Evolutionary conservation across 1,140 invertebrate species (phyloP), one percentile per base, ranked within the genome.

Genomic region (Drosophila truncata): DNA sequence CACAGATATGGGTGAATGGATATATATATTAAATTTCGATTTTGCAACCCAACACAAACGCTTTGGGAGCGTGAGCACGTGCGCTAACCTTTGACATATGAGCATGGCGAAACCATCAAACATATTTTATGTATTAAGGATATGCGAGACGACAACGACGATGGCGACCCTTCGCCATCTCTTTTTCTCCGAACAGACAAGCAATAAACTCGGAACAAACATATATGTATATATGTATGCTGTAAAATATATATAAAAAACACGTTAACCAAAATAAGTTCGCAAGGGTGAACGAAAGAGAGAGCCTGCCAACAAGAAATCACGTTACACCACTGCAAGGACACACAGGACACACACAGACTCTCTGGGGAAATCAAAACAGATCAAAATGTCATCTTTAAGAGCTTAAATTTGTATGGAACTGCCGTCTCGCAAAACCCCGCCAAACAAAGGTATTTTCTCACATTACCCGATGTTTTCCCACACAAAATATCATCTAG

Each of bases 341-440:
- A 76, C 76, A 62, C 44, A 60, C 13, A 61, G 74, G 49, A 76
- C 76, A 62, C 44, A 49, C n/a, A 55, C 6, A 46, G 20, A 41
- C 39, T 49, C 44, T 78, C 88, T 70, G 65, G 84, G 88, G 88
- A 91, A 91, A 91, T 91, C 88, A 91, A 91, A 91, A 85, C 90
- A 91, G 88, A 88, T 88, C 88, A 91, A 91, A 91, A 91, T 91
- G 88, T 85, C 88, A 91, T 91, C 88, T 91, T 91, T 91, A 91
- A 91, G 88, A 88, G 88, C 88, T 88, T 91, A 91, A 88, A 91
- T 91, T 91, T 91, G 86, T 91, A 91, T 91, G 85, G 78, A 91
- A 91, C 78, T 82, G 82, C 70, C 62, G 72, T 54, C 62, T 78
- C 80, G 82, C 83, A 82, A 91, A 79, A 25, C 62, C 66, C 71